Percentiles rank a stretch among this genome's conserved stretches.
Evolutionary conservation across 2,113 vertebrate species (phyloP).

Genomic region (Hassar affinis): DNA sequence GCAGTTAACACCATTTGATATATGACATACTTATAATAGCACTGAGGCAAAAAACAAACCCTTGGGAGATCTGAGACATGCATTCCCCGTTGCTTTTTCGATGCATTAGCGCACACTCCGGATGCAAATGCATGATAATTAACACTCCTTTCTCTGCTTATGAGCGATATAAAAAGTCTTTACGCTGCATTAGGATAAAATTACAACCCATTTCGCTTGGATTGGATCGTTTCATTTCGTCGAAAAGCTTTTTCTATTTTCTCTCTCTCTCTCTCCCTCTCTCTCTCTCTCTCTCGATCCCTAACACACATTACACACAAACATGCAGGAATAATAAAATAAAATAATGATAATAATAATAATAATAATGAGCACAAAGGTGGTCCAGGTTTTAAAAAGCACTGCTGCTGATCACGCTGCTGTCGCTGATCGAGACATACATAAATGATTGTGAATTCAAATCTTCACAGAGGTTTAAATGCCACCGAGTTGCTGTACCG

Average conservation of each 20-base stretch:
- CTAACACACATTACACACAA: background rate
- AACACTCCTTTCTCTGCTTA: background rate
- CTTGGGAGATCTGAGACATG: conserved; percentile 59
- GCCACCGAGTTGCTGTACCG: background rate
- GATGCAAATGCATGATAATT: conserved; percentile 45
- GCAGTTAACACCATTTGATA: conserved; percentile 18
- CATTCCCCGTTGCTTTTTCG: conserved; percentile 42
- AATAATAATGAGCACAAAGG: too few relatives aligned
- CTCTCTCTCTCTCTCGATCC: too few relatives aligned
- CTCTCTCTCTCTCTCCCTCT: background rate
- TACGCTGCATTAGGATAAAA: conserved; percentile 1
- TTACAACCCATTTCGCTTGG: background rate
- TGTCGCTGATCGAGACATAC: background rate
- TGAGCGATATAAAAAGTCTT: background rate
- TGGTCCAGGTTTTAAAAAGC: background rate
- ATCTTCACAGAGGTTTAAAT: background rate
- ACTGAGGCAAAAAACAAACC: conserved; percentile 55
- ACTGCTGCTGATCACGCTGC: background rate
- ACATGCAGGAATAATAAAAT: background rate
- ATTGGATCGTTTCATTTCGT: background rate
- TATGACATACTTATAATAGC: conserved; percentile 52
- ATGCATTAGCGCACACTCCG: conserved; percentile 46
- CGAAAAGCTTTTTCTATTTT: background rate
- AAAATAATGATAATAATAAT: too few relatives aligned
- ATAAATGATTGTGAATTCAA: conserved; percentile 3